phyloP scores from a whole-genome alignment of 2,113 vertebrate genomes.

The Ciconia maguari region DNA sequence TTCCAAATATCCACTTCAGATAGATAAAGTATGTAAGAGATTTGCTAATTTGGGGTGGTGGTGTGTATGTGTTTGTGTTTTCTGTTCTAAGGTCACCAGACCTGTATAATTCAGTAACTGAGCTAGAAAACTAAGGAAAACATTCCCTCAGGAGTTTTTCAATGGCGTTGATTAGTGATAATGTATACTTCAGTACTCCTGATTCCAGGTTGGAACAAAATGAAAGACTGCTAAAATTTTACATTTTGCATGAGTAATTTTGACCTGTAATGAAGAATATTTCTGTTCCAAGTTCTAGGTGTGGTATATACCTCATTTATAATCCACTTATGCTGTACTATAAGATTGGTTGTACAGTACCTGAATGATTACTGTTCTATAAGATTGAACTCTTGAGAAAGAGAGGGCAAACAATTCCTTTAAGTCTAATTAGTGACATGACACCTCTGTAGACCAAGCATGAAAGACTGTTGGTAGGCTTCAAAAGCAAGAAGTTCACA shows the following conservation, averaged over 20 bases:
- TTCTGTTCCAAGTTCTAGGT: not conserved
- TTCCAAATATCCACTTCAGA: not conserved
- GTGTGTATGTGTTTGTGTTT: not conserved
- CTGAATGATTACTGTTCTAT: not conserved
- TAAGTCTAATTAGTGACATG: not conserved
- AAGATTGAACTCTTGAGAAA: not conserved
- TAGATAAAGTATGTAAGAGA: not conserved
- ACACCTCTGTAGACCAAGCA: not conserved
- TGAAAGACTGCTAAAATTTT: not conserved
- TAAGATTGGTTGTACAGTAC: not conserved
- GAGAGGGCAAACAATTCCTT: not conserved
- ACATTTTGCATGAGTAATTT: not conserved
- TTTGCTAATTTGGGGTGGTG: accelerated
- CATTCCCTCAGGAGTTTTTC: accelerated
- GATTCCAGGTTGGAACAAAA: not conserved
- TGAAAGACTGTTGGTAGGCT: not conserved
- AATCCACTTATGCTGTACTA: not conserved
- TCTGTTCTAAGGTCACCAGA: not conserved
- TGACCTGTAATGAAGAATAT: not conserved
- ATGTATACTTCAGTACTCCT: not conserved
- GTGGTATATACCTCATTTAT: not conserved
- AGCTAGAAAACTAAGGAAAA: not conserved
- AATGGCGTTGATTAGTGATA: not conserved
- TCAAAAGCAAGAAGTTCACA: not conserved
- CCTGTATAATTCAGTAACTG: not conserved